A percentile compares a stretch with the other conserved stretches of the same genome.
Evolutionary conservation across 2,113 vertebrate genomes (phyloP).

Genomic region (Panthera tigris): DNA sequence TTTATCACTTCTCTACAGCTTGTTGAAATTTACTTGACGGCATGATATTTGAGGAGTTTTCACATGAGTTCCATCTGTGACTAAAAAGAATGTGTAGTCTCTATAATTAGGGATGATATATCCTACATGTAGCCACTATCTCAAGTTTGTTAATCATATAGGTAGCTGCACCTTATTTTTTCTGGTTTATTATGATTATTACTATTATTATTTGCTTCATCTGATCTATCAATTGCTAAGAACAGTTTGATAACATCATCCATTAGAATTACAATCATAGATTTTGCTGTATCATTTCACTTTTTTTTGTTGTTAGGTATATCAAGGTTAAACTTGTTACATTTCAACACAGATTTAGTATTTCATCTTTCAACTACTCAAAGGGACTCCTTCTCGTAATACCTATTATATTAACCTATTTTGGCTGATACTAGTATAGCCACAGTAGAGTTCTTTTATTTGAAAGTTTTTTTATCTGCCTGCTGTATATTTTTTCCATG

Average conservation of each 20-base stretch:
- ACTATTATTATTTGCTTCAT: background rate
- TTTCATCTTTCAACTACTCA: background rate
- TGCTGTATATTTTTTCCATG: background rate
- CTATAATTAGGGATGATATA: no score
- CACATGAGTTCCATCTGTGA: background rate
- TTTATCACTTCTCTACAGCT: background rate
- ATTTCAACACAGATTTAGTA: background rate
- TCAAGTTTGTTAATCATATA: background rate
- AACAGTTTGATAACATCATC: background rate
- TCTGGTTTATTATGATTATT: background rate
- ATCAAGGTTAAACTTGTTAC: background rate
- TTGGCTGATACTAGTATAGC: background rate
- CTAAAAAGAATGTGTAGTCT: background rate
- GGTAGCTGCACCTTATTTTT: background rate
- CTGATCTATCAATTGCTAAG: background rate
- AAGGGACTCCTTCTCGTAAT: background rate
- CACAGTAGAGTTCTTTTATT: background rate
- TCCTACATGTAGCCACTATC: background rate
- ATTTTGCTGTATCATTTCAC: background rate
- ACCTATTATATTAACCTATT: no score
- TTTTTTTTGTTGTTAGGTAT: background rate
- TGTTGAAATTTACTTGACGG: background rate
- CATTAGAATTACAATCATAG: background rate
- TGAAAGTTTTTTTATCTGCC: background rate
- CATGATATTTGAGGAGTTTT: background rate